Base-by-base conservation (phyloP, 2,113 vertebrate species). In the Pionites leucogaster region DNA sequence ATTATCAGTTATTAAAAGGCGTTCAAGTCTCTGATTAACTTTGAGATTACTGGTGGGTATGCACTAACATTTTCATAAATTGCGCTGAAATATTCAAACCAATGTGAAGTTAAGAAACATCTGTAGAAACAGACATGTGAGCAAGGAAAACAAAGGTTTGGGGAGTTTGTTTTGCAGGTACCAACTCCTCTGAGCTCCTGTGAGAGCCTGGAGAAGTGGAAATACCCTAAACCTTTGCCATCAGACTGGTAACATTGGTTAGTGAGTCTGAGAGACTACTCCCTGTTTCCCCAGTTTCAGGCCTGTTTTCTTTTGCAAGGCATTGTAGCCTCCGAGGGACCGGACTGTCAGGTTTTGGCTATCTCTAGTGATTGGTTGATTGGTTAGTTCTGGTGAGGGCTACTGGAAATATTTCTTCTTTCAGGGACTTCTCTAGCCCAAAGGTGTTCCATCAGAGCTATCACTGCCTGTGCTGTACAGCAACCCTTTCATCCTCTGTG, bases 1-100 rank as follows among this genome's bases (percentile, higher is more conserved):
- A 47, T 96, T 76, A 81, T 88, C 69, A 72, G 88, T 84, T 85
- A 82, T 91, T 96, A 95, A 89, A 93, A 93, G 62, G 79, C 15
- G 0, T 93, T 92, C 10, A 13, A 70, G 92, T 19, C 39, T 39
- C 41, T 50, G 83, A 86, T 88, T 78, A 90, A 70, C 82, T 80
- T 60, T 59, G 79, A 68, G 84, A 2, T 81, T 62, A 23, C 7
- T 10, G 24, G 27, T 52, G 69, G 42, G 50, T 47, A 82, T 62
- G 52, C 64, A 60, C 46, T 11, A 23, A 44, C 31, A 8, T 71
- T 88, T 74, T 37, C 18, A 0, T 55, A 16, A 86, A 19, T 64
- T 84, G 57, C 91, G 44, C 72, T 82, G 80, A 84, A 86, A 82
- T 84, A 77, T 37, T 91, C 78, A 46, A 72, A 82, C 47, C n/a